These are phyloP conservation scores for Bostrychus sinensis DNA, from an alignment of 2,113 vertebrate species.

Conservation along the genomic window DNA sequence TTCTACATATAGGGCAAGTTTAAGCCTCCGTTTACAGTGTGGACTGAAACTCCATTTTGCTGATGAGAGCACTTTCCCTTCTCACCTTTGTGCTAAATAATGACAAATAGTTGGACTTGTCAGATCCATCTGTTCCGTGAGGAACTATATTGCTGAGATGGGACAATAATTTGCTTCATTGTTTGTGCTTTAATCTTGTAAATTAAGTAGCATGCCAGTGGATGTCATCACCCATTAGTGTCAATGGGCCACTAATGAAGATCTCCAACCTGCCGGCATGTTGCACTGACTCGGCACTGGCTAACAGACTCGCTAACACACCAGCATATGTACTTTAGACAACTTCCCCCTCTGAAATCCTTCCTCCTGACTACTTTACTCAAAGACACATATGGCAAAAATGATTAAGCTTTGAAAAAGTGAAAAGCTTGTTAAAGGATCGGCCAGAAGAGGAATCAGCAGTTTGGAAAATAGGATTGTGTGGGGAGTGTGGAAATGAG, in stretches of 20 bases:
- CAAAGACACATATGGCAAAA: conserved; percentile 36
- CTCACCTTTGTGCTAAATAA: conserved; percentile 20
- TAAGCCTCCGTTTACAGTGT: conserved; percentile 9
- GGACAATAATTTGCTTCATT: conserved; percentile 55
- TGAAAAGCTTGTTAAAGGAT: conserved; percentile 39
- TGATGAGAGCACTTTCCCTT: conserved; percentile 24
- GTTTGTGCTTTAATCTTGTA: conserved; percentile 67
- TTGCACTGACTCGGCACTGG: conserved; percentile 23
- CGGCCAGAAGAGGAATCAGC: conserved; percentile 38
- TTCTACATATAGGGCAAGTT: not conserved
- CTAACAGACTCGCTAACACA: not conserved
- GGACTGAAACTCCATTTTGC: conserved; percentile 17
- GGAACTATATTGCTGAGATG: conserved; percentile 26
- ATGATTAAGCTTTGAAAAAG: conserved; percentile 29
- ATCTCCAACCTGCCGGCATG: conserved; percentile 54
- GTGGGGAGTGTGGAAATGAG: conserved; percentile 32
- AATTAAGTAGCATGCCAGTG: conserved; percentile 58
- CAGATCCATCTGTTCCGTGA: conserved; percentile 38
- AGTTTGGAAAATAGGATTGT: conserved; percentile 60
- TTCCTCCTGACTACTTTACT: conserved; percentile 2
- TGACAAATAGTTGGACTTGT: conserved; percentile 42
- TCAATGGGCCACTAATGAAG: conserved; percentile 63
- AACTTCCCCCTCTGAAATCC: conserved; percentile 1
- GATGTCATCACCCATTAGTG: conserved; percentile 59
- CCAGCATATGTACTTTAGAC: conserved; percentile 7